Evolutionary conservation across 92 coral and sea anemone genomes (phyloP), one percentile per base, ranked within the genome.

Genomic region (Paramuricea clavata): DNA sequence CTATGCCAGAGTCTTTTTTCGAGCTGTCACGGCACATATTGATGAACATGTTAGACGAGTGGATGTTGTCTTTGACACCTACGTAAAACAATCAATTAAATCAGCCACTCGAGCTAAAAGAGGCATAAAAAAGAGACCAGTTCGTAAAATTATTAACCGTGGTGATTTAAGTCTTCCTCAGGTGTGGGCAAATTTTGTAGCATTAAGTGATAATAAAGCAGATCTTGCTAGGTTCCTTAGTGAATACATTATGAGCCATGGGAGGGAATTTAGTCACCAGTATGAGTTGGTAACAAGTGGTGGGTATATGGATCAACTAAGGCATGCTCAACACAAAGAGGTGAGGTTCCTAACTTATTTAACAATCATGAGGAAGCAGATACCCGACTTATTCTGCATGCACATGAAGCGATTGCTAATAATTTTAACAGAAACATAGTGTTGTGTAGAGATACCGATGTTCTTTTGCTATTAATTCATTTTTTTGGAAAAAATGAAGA

Each of bases 391-490:
- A 56, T 78, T 78, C 36, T 78, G 27, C 83, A 78, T 78, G 83
- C 83, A 16, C 28, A 25, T 57, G 65, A 57, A 57, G 65, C 65
- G 1, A 11, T 57, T 57, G 73, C 60, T 26, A 54, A 60, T 28
- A 30, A 35, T 34, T 67, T 11, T 12, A 77, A 85, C 49, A 49
- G 68, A 43, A 21, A 77, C 76, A 59, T 83, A 28, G 17, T n/a
- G n/a, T n/a, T 81, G 39, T 64, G 65, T 19, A 73, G 83, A n/a
- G 86, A 78, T 39, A 78, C 86, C 3, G 92, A 89, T 19, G 92
- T 84, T 16, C 68, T 68, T 34, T 78, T 88, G 50, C 88, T 85
- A 15, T 35, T 85, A 8, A 22, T 61, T 73, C 81, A 73, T 39
- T 57, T 49, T 59, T 11, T 73, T 33, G 78, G 82, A 25, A 2